Base-by-base conservation (phyloP, 2,797 vertebrate genomes). In the Enteromius afrohamiltoni region DNA sequence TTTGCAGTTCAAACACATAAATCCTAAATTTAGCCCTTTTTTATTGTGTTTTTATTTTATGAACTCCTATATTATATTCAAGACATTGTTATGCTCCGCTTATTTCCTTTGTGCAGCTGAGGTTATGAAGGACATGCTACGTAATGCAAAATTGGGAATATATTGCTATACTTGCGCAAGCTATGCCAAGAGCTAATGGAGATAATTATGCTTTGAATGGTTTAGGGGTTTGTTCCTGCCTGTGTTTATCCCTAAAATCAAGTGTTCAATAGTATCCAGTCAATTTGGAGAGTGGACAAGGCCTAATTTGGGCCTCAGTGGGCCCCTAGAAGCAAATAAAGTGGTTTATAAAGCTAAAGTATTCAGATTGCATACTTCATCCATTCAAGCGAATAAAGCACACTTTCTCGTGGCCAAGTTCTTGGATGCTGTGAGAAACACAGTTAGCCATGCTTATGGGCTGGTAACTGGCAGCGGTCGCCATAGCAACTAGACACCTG, bases 401-500 rank as follows among this genome's bases (percentile, higher is more conserved):
- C 1, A 3, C 34, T 11, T 42, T n/a, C 29, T 83, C 29, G 0
- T 71, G 8, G 75, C 74, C 75, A 70, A 70, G 73, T 68, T 77
- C 23, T 58, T 2, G 37, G 67, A 64, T 78, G 53, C 75, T 83
- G 65, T 78, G 82, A 78, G 76, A 83, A 77, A 78, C 82, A 77
- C 82, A 83, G 82, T 77, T 78, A 60, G 65, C 53, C 51, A 29
- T 78, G 75, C 55, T 78, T 71, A 83, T 83, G 76, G 67, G 76
- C 76, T 83, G 82, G 82, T 71, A 69, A 83, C 51, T 83, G 82
- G 31, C 75, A 79, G 31, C 3, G 11, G 82, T 83, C 37, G 2
- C 75, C 55, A 83, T 83, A 21, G 75, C 82, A 83, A 83, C 82
- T 40, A 40, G 82, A 79, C 82, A 83, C 82, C 75, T 83, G 82